Evolutionary conservation across 2,888 invertebrate genomes (phyloP).

Genomic region (Arrhopalites spinosus): DNA sequence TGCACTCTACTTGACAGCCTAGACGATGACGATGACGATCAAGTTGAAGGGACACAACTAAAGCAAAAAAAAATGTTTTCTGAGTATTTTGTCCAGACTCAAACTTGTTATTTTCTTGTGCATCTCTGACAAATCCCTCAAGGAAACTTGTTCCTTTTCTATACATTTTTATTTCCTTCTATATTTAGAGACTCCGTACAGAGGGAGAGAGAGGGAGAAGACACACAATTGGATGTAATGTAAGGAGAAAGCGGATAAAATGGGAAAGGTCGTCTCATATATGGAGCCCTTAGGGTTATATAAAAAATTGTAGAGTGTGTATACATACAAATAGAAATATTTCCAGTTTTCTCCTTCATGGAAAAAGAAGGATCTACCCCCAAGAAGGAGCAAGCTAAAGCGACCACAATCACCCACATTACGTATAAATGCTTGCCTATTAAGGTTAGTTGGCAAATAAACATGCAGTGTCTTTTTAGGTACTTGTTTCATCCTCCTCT

Average conservation of each 20-base stretch:
- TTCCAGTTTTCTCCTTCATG: background rate
- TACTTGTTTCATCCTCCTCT: constrained; percentile 1
- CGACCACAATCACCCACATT: constrained; percentile 16
- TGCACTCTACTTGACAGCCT: background rate
- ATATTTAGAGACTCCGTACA: background rate
- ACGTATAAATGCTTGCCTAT: constrained; percentile 19
- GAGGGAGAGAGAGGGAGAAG: background rate
- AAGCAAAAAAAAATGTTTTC: background rate
- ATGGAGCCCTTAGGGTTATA: background rate
- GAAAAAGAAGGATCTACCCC: too few species aligned
- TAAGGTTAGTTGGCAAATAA: constrained; percentile 21
- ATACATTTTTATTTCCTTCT: too few species aligned
- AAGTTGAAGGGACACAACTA: background rate
- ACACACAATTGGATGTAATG: too few species aligned
- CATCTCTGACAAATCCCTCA: too few species aligned
- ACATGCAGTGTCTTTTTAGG: constrained; percentile 13
- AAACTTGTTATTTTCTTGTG: too few species aligned
- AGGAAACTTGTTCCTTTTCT: too few species aligned
- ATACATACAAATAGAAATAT: background rate
- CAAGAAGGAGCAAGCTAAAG: too few species aligned
- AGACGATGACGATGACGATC: too few species aligned
- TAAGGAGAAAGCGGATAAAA: constrained; percentile 2
- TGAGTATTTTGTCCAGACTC: too few species aligned
- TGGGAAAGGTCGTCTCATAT: background rate
- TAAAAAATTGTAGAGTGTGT: background rate